A percentile compares a stretch with the other conserved stretches of the same genome.
These are phyloP conservation scores for Rhodinocichla rosea DNA, from an alignment of 2,113 vertebrate genomes.

Conservation along the genomic window DNA sequence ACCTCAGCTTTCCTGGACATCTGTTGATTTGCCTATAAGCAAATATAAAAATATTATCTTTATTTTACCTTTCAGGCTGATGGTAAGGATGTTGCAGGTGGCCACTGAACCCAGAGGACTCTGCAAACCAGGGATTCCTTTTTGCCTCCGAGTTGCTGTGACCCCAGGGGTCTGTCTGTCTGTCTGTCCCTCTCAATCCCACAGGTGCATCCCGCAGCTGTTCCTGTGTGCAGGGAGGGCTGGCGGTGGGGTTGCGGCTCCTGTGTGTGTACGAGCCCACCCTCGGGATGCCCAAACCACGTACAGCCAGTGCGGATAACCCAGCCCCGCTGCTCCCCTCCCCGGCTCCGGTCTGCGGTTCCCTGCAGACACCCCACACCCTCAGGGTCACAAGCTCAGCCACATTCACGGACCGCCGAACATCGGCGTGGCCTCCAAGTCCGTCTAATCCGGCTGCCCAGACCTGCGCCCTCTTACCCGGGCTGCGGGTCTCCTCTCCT, in stretches of 20 bases:
- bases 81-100: background rate
- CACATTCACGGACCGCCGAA: background rate
- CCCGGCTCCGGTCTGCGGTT: rapidly evolving
- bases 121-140: background rate
- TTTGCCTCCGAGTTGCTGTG: background rate
- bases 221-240: background rate
- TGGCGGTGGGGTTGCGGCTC: background rate
- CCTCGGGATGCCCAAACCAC: rapidly evolving
- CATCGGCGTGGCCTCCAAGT: background rate
- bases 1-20: background rate
- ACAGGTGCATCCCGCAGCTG: rapidly evolving
- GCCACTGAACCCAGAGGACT: background rate
- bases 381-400: background rate
- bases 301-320: rapidly evolving
- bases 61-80: background rate
- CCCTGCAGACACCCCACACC: background rate
- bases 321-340: background rate
- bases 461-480: background rate
- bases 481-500: rapidly evolving
- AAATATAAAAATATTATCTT: background rate
- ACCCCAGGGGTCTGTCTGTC: background rate
- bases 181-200: background rate
- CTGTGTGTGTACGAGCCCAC: rapidly evolving
- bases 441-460: rapidly evolving
- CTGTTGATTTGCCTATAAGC: background rate